Evolutionary conservation across 2,888 invertebrate species (phyloP).

Genomic region (Abrostola tripartita): DNA sequence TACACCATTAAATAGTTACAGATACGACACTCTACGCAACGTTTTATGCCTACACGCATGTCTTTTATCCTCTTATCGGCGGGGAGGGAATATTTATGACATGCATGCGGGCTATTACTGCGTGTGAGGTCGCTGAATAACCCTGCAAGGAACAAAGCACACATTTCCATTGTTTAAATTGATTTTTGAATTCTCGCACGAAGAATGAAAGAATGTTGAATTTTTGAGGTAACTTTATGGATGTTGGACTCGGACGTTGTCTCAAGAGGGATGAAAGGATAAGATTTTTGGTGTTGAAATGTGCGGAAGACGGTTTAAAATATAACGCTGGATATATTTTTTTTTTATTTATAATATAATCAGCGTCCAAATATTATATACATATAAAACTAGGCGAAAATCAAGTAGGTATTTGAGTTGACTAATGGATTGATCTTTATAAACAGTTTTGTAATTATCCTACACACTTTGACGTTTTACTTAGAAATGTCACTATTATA

Average conservation of each 20-base stretch:
- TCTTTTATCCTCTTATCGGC: slow-evolving; percentile 25
- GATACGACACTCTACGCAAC: slow-evolving; percentile 20
- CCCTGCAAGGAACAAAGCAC: slow-evolving; percentile 17
- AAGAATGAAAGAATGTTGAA: neutral
- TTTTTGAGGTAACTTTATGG: neutral
- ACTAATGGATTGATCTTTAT: neutral
- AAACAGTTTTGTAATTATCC: too few species aligned
- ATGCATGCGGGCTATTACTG: slow-evolving; percentile 27
- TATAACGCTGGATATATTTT: too few species aligned
- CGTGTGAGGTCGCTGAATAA: slow-evolving; percentile 33
- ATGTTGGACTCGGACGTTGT: too few species aligned
- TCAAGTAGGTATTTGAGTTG: too few species aligned
- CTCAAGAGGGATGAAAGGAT: too few species aligned
- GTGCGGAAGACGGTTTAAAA: too few species aligned
- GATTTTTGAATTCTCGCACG: neutral
- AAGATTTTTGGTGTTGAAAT: too few species aligned
- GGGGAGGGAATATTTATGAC: slow-evolving; percentile 39
- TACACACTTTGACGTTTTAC: neutral
- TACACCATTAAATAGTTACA: slow-evolving; percentile 38
- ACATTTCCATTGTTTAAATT: slow-evolving; percentile 8
- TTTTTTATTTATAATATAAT: too few species aligned
- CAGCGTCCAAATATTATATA: too few species aligned
- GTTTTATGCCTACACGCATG: slow-evolving; percentile 46
- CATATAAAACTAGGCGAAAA: too few species aligned
- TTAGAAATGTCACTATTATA: neutral